Evolutionary conservation across 2,113 vertebrate species (phyloP).

Genomic region (Centrocercus urophasianus): DNA sequence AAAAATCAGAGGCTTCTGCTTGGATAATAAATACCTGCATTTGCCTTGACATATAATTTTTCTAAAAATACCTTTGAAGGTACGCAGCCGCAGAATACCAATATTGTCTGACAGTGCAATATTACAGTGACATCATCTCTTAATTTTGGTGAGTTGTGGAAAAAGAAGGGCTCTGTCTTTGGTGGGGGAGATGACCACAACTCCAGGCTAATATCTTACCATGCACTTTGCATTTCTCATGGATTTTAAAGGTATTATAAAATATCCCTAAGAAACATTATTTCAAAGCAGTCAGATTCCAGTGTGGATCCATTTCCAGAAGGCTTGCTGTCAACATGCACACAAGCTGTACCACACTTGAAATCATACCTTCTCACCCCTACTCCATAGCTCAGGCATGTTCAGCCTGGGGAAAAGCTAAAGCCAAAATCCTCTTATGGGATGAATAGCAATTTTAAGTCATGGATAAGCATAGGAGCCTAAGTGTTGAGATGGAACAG

Average conservation of each 20-base stretch:
- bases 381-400: not conserved
- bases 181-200: not conserved
- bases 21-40: slow-evolving; percentile 24
- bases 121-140: slow-evolving; percentile 37
- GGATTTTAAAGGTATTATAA: not conserved
- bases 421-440: slow-evolving; percentile 50
- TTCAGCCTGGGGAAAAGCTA: slow-evolving; percentile 26
- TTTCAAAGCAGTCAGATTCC: not conserved
- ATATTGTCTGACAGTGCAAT: not conserved
- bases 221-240: not conserved
- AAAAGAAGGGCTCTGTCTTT: not conserved
- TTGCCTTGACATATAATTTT: slow-evolving; percentile 58
- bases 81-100: slow-evolving; percentile 9
- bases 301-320: not conserved
- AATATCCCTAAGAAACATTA: not conserved
- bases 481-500: slow-evolving; percentile 6
- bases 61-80: slow-evolving; percentile 39
- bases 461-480: not conserved
- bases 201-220: not conserved
- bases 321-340: not conserved
- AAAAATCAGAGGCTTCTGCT: slow-evolving; percentile 15
- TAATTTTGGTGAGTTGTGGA: slow-evolving; percentile 26
- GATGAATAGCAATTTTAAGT: slow-evolving; percentile 54
- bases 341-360: not conserved
- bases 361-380: not conserved